Evolutionary conservation across 2,888 invertebrate genomes (phyloP).

Genomic region (Agriopis aurantiaria): DNA sequence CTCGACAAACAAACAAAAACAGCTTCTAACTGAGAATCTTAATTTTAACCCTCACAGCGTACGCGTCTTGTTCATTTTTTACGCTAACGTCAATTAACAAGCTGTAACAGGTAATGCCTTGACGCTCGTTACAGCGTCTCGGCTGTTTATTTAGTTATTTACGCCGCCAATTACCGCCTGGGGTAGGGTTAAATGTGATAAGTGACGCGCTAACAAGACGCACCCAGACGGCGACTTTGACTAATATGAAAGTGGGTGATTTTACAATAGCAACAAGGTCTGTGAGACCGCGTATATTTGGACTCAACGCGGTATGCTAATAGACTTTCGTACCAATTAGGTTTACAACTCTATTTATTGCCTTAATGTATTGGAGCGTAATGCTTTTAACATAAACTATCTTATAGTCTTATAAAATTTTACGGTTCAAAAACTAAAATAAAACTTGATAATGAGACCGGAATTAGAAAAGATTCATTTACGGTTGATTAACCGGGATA

Average conservation of each 20-base stretch:
- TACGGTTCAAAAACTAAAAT: constrained; percentile 18
- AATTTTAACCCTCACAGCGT: constrained; percentile 11
- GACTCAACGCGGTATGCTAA: background rate
- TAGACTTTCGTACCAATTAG: constrained; percentile 15
- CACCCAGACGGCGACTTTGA: constrained; percentile 46
- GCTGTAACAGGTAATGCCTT: constrained; percentile 46
- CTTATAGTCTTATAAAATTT: constrained; percentile 12
- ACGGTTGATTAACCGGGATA: constrained; percentile 25
- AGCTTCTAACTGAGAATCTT: constrained; percentile 3
- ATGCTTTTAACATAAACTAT: constrained; percentile 18
- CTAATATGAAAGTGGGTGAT: constrained; percentile 35
- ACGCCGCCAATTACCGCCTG: constrained; percentile 64
- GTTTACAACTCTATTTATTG: constrained; percentile 18
- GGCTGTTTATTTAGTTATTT: constrained; percentile 64
- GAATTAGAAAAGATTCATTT: constrained; percentile 27
- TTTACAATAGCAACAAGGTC: constrained; percentile 24
- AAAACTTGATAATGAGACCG: constrained; percentile 16
- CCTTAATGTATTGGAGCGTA: constrained; percentile 10
- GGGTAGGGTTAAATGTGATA: constrained; percentile 67
- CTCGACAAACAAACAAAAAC: constrained; percentile 6
- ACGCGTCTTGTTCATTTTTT: constrained; percentile 28
- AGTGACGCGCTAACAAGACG: constrained; percentile 66
- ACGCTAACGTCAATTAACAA: constrained; percentile 44
- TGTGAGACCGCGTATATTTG: constrained; percentile 10
- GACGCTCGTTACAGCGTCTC: constrained; percentile 49